Evolutionary conservation across 2,797 vertebrate species (phyloP), one percentile per base, ranked within the genome.

Genomic region (Acestrorhynchus altus): DNA sequence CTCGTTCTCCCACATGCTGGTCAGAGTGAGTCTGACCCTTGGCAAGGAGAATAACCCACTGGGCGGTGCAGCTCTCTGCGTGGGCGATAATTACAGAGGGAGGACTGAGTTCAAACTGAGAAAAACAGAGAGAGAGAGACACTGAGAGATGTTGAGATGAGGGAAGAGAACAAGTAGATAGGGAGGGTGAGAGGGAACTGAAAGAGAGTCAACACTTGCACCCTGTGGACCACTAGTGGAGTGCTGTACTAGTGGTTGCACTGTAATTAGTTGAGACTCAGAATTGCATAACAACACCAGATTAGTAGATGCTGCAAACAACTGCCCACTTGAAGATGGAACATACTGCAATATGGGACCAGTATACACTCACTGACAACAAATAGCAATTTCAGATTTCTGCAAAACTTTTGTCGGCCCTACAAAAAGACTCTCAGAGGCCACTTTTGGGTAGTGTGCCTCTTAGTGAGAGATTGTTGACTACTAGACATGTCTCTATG

Each of bases 121-220:
- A 65, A 24, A 15, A 12, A 52, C 9, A 72, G 52, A 80, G 74
- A 82, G 35, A 18, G 24, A 74, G 68, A 24, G 20, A 44, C 22
- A 70, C 12, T 39, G 28, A 6, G 31, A 35, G 31, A 35, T 35
- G 54, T 8, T 12, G 35, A 46, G 4, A 46, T 20, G 40, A 16
- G 44, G 40, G 16, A 8, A 11, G 54, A 10, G 28, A 42, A 31
- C 16, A 31, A 24, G 49, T 16, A 57, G n/a, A 26, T 18, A 54
- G 47, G 40, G 47, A 82, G 72, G 71, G 82, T 74, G 79, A 80
- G 78, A 77, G 68, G 56, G n/a, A 22, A 70, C 52, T 78, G 71
- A 83, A 78, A 82, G 77, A 85, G 77, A 57, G 56, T 54, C 52
- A 54, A 54, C 22, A 20, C 49, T 51, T n/a, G 49, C 7, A 18